Percentiles rank a stretch among this genome's conserved stretches.
Conservation (phyloP, 2,888 invertebrate species). For the Galerucella calmariensis region DNA sequence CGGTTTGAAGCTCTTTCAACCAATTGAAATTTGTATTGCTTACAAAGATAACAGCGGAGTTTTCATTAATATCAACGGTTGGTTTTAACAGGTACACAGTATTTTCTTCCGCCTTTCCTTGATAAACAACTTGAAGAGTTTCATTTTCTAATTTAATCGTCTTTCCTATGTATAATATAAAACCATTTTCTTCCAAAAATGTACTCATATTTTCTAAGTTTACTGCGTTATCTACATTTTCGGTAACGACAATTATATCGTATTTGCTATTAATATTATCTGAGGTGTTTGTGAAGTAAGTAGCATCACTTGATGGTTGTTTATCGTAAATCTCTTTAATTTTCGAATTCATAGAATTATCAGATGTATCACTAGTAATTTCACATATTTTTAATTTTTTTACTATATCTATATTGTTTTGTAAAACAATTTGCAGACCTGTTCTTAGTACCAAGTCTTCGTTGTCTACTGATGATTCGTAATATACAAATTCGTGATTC, state of each 20-base stretch:
- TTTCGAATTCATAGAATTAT: conserved; percentile 20
- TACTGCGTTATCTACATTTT: conserved; percentile 5
- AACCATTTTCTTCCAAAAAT: conserved; percentile 39
- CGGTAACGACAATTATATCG: conserved; percentile 37
- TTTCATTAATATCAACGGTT: conserved; percentile 20
- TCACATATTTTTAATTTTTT: conserved; percentile 34
- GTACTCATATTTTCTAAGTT: conserved; percentile 16
- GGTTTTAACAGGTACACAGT: conserved; percentile 31
- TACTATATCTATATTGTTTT: conserved; percentile 36
- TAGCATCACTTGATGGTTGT: conserved; percentile 29
- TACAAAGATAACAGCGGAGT: conserved; percentile 35
- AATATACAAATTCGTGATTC: conserved; percentile 68
- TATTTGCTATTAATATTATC: conserved; percentile 25
- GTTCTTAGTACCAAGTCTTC: conserved; percentile 37
- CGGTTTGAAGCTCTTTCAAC: conserved; percentile 57
- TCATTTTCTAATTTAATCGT: conserved; percentile 4
- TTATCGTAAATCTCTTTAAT: conserved; percentile 33
- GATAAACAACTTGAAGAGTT: conserved; percentile 32
- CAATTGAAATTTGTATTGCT: conserved; percentile 43
- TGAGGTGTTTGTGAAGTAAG: conserved; percentile 12
- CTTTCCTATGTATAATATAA: conserved; percentile 42
- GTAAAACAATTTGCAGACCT: conserved; percentile 44
- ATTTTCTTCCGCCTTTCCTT: conserved; percentile 23
- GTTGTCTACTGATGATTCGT: conserved; percentile 53
- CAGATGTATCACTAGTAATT: background rate